Evolutionary conservation across 2,888 invertebrate genomes (phyloP).

Genomic region (Ectobius pallidus): DNA sequence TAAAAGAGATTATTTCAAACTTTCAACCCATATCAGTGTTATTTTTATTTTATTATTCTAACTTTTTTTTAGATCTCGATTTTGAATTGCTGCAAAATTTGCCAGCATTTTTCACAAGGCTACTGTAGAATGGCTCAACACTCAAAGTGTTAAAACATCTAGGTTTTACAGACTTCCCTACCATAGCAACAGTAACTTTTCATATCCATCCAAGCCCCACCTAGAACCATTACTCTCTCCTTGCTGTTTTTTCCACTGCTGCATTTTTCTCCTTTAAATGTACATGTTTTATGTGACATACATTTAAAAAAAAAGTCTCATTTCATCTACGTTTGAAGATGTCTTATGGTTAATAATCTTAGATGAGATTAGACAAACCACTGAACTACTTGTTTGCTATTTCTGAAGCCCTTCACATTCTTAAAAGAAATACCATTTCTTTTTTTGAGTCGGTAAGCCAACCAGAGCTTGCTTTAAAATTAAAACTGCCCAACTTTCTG

Average conservation of each 20-base stretch:
- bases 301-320: neutral
- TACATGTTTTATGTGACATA: neutral
- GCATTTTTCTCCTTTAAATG: neutral
- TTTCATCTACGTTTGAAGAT: constrained; percentile 1
- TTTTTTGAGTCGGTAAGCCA: neutral
- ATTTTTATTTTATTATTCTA: too few relatives aligned
- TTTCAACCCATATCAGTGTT: too few relatives aligned
- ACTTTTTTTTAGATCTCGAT: too few relatives aligned
- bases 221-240: neutral
- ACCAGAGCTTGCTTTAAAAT: neutral
- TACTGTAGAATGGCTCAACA: too few relatives aligned
- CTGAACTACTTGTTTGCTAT: neutral
- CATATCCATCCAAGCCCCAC: too few relatives aligned
- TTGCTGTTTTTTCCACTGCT: neutral
- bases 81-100: too few relatives aligned
- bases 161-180: too few relatives aligned
- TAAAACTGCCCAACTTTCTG: neutral
- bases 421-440: neutral
- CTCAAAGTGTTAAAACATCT: too few relatives aligned
- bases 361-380: neutral
- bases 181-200: too few relatives aligned
- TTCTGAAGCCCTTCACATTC: neutral
- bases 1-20: too few relatives aligned
- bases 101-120: too few relatives aligned
- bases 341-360: neutral